phyloP scores from a whole-genome alignment of 2,113 vertebrate species.

The Cyphomyrus discorhynchus region DNA sequence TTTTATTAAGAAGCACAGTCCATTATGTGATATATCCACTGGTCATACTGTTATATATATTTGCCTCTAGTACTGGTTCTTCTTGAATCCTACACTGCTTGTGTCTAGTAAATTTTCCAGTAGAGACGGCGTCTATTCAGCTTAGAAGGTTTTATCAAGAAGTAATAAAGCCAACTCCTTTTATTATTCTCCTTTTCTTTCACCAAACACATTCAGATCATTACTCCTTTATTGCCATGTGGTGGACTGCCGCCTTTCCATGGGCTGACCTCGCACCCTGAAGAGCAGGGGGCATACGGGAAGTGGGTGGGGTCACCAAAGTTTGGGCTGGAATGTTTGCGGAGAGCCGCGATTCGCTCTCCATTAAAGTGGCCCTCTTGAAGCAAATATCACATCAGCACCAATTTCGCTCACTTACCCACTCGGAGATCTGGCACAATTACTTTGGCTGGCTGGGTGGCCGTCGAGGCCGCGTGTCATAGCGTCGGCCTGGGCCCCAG shows the following conservation, averaged over 20 bases:
- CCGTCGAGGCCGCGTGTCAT: conserved; percentile 65
- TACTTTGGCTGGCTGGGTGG: conserved; percentile 72
- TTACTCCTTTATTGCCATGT: neutral
- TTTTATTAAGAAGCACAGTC: neutral
- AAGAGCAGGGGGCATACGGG: neutral
- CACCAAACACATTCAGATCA: neutral
- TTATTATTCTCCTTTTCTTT: neutral
- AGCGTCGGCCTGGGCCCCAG: conserved; percentile 59
- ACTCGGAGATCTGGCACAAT: conserved; percentile 75
- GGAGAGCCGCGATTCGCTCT: conserved; percentile 37
- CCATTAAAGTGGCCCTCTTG: conserved; percentile 58
- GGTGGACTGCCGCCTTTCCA: neutral
- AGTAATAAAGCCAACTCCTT: neutral
- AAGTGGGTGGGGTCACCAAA: neutral
- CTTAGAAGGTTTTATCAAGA: neutral
- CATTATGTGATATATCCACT: neutral
- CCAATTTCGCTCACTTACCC: conserved; percentile 72
- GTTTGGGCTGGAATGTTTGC: neutral
- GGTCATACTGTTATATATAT: neutral
- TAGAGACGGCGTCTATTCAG: neutral
- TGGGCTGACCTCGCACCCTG: neutral
- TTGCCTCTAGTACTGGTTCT: neutral
- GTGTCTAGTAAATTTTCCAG: neutral
- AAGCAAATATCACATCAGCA: conserved; percentile 79
- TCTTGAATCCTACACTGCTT: neutral